These are phyloP conservation scores for Danio aesculapii DNA, from an alignment of 2,797 vertebrate genomes.

Conservation along the genomic window DNA sequence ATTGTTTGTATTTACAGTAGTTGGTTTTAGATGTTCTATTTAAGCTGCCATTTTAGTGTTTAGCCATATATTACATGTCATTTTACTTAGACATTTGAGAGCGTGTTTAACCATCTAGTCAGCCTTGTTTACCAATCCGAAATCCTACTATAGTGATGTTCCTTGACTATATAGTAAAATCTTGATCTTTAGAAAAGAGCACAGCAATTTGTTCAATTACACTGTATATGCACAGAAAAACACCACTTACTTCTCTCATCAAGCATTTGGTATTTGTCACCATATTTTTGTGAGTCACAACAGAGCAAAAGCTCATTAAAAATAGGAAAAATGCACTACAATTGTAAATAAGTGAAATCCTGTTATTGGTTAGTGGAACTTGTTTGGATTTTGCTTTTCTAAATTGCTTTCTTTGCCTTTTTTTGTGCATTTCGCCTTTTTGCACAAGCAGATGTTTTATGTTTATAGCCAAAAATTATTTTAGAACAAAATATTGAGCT, in stretches of 20 bases:
- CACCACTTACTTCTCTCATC: neutral
- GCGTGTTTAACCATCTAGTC: neutral
- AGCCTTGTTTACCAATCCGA: neutral
- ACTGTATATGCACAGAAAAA: neutral
- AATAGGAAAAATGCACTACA: neutral
- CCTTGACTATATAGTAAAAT: neutral
- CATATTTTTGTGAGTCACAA: neutral
- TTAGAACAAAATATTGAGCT: neutral
- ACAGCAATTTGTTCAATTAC: neutral
- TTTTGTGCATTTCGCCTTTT: neutral
- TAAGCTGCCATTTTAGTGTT: neutral
- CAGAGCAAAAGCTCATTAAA: neutral
- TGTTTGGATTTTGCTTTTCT: conserved; percentile 38
- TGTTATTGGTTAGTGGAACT: conserved; percentile 26
- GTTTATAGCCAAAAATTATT: neutral
- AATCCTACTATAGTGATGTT: neutral
- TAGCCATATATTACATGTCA: neutral
- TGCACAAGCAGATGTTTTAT: neutral
- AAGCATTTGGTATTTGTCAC: neutral
- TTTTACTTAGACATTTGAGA: neutral
- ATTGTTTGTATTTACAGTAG: neutral
- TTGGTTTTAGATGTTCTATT: neutral
- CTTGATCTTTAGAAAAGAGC: neutral
- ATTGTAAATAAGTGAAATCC: conserved; percentile 2
- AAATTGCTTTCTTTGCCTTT: conserved; percentile 37